phyloP scores from a whole-genome alignment of 2,888 invertebrate genomes.

The Xylocampa areola region DNA sequence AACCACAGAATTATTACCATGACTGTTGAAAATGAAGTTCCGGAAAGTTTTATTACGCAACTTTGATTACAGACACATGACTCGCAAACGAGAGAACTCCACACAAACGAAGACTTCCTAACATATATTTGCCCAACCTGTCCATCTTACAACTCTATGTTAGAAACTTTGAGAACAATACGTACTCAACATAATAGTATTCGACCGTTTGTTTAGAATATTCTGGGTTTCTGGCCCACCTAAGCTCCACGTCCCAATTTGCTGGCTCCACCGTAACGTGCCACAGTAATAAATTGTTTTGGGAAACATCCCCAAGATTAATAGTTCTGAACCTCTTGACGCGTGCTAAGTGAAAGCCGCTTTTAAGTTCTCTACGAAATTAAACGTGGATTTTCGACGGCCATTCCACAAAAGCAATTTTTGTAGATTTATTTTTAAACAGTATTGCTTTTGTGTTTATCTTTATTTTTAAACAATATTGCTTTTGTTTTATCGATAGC shows the following conservation, averaged over 20 bases:
- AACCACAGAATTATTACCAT: conserved; percentile 46
- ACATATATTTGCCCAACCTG: conserved; percentile 53
- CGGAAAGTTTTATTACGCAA: conserved; percentile 65
- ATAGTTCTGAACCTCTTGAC: conserved; percentile 79
- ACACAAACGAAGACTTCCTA: conserved; percentile 43
- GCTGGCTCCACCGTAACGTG: conserved; percentile 72
- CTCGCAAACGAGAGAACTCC: conserved; percentile 55
- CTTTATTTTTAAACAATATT: too few relatives aligned
- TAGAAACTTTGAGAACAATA: conserved; percentile 54
- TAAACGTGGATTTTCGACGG: conserved; percentile 63
- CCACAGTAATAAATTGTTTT: conserved; percentile 85
- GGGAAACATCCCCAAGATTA: conserved; percentile 84
- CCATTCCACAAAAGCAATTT: conserved; percentile 55
- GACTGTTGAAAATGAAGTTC: conserved; percentile 51
- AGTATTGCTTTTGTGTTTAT: conserved; percentile 42
- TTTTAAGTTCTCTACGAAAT: conserved; percentile 72
- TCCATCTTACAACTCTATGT: conserved; percentile 62
- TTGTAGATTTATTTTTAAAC: conserved; percentile 49
- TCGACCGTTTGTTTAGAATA: conserved; percentile 74
- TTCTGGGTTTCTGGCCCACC: conserved; percentile 72
- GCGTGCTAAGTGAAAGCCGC: conserved; percentile 79
- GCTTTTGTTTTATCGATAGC: too few relatives aligned
- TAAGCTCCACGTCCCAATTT: conserved; percentile 80
- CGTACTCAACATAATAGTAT: conserved; percentile 57
- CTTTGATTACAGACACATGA: conserved; percentile 81